Base-by-base conservation (phyloP, 2,888 invertebrate genomes). In the Tachina lurida region DNA sequence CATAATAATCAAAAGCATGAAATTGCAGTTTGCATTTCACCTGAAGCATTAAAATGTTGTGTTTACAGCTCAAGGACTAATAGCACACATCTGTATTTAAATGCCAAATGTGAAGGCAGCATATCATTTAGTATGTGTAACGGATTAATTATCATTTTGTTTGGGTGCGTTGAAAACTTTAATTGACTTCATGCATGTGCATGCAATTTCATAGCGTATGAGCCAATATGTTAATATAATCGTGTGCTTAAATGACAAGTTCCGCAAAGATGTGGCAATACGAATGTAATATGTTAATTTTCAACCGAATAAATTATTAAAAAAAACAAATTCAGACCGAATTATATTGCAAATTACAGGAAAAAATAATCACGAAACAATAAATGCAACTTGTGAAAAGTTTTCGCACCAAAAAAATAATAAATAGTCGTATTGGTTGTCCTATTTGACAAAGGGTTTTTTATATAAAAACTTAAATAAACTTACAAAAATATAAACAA, bases 101-200 rank as follows among this genome's bases (percentile, higher is more conserved):
- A 19, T 41, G n/a, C n/a, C 31, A 49, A 31, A n/a, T 12, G 49
- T n/a, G 22, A 12, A 10, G 43, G 47, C 45, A 45, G 43, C 45
- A 45, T 31, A 31, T 31, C 31, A 31, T 56, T 45, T 63, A 19
- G 15, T 19, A 58, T 60, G 47, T 58, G n/a, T 47, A 67, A 77
- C 58, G 67, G 39, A 68, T 68, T 68, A 77, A 77, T 77, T 67
- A 68, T 58, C 58, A 58, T 41, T 41, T 47, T 12, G 45, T 77
- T 63, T 56, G 10, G 47, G 31, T 31, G 45, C 45, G 45, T 17
- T 71, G 31, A 67, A 76, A 58, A 39, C 39, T 45, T 56, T 54
- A 45, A 75, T 75, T 63, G n/a, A n/a, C 43, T 9, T 22, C 31
- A 12, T 75, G 65, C 43, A n/a, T 54, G 15, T 75, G 65, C 43